Percentiles rank a stretch among this genome's conserved stretches.
These are phyloP conservation scores for Martes martes DNA, from an alignment of 2,113 vertebrate genomes.

Conservation along the genomic window DNA sequence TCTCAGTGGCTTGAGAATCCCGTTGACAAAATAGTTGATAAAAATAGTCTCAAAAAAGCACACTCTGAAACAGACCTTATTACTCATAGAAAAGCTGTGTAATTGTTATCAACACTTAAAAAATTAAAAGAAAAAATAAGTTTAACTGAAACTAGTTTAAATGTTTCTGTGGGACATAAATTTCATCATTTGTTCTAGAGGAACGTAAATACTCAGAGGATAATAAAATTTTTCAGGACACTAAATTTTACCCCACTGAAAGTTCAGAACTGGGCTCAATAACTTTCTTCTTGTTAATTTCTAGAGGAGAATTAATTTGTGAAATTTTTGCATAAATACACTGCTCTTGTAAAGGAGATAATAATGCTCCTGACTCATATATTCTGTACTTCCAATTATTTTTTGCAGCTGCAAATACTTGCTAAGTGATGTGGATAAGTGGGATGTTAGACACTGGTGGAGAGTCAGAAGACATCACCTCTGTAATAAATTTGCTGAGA, in stretches of 20 bases:
- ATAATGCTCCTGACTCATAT: neutral
- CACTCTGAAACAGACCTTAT: neutral
- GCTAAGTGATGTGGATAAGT: neutral
- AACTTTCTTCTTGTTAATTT: neutral
- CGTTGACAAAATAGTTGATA: slow-evolving; percentile 35
- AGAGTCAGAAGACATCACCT: neutral
- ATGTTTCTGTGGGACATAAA: neutral
- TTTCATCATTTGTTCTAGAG: neutral
- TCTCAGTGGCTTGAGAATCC: slow-evolving; percentile 7
- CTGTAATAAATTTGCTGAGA: neutral
- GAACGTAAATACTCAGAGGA: neutral
- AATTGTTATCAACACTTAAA: slow-evolving; percentile 5
- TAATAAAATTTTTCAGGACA: neutral
- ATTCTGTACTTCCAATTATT: neutral
- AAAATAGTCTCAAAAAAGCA: slow-evolving; percentile 50
- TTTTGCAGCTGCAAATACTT: neutral
- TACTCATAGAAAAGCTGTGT: neutral
- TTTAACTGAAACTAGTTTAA: neutral
- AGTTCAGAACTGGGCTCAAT: neutral
- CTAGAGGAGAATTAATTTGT: neutral
- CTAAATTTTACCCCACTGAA: neutral
- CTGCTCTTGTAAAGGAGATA: neutral
- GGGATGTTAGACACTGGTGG: neutral
- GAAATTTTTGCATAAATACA: neutral
- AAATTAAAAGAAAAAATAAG: neutral